Evolutionary conservation across 2,888 invertebrate genomes (phyloP), one percentile per base, ranked within the genome.

Genomic region (Cephus rjabovi): DNA sequence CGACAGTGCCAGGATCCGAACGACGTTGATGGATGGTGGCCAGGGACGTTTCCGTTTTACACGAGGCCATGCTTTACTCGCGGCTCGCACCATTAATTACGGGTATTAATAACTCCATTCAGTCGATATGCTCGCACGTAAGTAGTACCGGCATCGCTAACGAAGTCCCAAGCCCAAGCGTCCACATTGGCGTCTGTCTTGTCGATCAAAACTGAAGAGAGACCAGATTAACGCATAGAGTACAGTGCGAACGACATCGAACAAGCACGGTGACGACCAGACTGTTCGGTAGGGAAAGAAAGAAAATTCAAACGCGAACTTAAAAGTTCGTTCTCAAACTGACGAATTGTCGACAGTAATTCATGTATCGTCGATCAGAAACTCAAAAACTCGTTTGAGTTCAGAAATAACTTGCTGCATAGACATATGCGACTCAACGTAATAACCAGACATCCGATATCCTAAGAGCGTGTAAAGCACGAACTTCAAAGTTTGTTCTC

Each of bases 61-160:
- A 71, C 71, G 71, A 23, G 33, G 71, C 71, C 33, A 71, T 9
- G 82, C 83, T 83, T 83, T 82, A 82, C 77, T 79, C 75, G 81
- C 33, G 12, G 11, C 12, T 31, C 33, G 71, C 30, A 83, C 83
- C 82, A 83, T 83, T 86, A 84, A 86, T 85, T 83, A 81, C 76
- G 77, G 79, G 80, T 79, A 82, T 83, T 83, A 83, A 86, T 85
- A 84, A 83, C 81, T 76, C 56, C 79, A 70, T 33, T 33, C 12
- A 33, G 71, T 71, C 31, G 71, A 71, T 71, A 33, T 33, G 12
- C 31, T 34, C 31, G 56, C 23, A 23, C 31, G 11, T 71, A 34
- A 11, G 71, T 34, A 12, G 12, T 31, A 71, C 33, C 31, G 12
- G 71, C 12, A 56, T 23, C 56, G 56, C 6, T 56, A 56, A 56